phyloP scores from a whole-genome alignment of 2,797 vertebrate genomes.

The Pelodytes ibericus region DNA sequence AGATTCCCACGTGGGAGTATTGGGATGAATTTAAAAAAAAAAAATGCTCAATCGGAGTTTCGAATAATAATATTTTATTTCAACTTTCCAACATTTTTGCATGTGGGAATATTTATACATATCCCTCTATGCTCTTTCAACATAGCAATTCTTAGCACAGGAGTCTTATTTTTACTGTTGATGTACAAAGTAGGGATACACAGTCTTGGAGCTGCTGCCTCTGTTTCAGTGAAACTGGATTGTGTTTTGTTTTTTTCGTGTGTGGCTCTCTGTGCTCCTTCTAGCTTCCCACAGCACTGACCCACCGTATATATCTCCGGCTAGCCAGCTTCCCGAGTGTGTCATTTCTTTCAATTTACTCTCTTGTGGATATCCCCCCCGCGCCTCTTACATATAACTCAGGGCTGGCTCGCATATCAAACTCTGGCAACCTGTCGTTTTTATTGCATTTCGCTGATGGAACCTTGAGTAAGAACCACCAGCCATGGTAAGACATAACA shows the following conservation, averaged over 20 bases:
- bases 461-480: conserved; percentile 14
- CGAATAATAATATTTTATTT: too few relatives aligned
- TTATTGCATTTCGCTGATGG: conserved; percentile 34
- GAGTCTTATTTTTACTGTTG: too few relatives aligned
- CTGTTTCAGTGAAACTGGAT: background rate
- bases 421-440: conserved; percentile 29
- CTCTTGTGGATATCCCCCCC: conserved; percentile 21
- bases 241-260: background rate
- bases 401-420: conserved; percentile 36
- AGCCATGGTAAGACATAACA: conserved; percentile 10
- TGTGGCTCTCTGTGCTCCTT: background rate
- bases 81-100: too few relatives aligned
- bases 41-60: too few relatives aligned
- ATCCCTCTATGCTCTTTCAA: too few relatives aligned
- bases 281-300: background rate
- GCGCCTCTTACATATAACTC: conserved; percentile 37
- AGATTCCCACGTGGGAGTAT: too few relatives aligned
- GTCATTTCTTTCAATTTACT: conserved; percentile 34
- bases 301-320: conserved; percentile 33
- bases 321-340: conserved; percentile 27
- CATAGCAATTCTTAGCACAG: too few relatives aligned
- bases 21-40: too few relatives aligned
- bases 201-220: too few relatives aligned
- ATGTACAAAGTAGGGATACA: too few relatives aligned
- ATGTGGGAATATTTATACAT: too few relatives aligned